Conservation (phyloP, 2,888 invertebrate genomes). For the Caenorhabditis uteleia region DNA sequence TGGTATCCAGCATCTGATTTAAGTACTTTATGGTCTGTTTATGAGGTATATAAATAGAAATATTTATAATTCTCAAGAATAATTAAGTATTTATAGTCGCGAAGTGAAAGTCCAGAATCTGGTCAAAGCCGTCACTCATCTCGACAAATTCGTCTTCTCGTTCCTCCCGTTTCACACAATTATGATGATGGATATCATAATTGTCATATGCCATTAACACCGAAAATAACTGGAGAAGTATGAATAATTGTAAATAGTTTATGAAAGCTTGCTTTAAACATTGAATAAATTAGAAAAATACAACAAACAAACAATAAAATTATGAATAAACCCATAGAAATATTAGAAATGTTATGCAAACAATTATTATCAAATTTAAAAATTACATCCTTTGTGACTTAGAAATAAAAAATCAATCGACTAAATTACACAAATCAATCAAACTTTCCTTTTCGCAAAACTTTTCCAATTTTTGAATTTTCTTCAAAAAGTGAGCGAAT, state of each 20-base stretch:
- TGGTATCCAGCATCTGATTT: constrained; percentile 28
- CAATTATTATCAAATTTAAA: too few species aligned
- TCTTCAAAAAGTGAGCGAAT: constrained; percentile 82
- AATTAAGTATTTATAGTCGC: neutral
- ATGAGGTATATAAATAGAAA: constrained; percentile 6
- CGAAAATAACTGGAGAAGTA: too few species aligned
- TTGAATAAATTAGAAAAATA: neutral
- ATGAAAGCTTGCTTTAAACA: neutral
- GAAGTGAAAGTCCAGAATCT: too few species aligned
- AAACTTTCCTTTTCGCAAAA: constrained; percentile 39
- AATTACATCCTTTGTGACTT: too few species aligned
- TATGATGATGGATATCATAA: too few species aligned
- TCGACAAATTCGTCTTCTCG: too few species aligned
- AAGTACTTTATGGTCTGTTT: constrained; percentile 18
- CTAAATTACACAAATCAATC: constrained; percentile 1
- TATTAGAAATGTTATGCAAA: neutral
- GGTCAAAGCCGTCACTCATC: too few species aligned
- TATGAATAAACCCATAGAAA: neutral
- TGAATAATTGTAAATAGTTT: neutral
- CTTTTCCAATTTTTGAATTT: constrained; percentile 70
- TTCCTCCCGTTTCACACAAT: too few species aligned
- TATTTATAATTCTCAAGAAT: neutral
- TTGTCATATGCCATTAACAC: too few species aligned
- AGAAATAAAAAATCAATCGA: neutral
- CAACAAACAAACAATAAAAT: neutral